A percentile compares a stretch with the other conserved stretches of the same genome.
phyloP scores from a whole-genome alignment of 2,797 vertebrate genomes.

The Morus bassanus region DNA sequence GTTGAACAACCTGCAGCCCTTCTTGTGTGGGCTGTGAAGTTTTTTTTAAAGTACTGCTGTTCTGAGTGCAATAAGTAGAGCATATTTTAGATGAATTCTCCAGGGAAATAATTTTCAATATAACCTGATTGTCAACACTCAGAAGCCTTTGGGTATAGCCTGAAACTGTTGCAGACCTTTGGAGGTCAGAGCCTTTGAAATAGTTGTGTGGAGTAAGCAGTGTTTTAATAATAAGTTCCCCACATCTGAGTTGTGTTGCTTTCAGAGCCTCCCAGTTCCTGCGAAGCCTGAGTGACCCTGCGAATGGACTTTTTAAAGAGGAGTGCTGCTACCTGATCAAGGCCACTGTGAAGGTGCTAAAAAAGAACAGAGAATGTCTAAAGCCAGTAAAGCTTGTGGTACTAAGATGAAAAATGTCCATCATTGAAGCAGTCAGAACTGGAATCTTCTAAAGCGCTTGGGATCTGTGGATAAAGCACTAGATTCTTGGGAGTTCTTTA shows the following conservation, averaged over 20 bases:
- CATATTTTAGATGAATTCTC: neutral
- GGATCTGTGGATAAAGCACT: neutral
- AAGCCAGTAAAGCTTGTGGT: neutral
- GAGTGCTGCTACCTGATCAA: neutral
- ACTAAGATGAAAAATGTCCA: neutral
- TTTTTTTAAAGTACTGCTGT: neutral
- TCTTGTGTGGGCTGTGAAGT: neutral
- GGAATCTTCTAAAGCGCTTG: neutral
- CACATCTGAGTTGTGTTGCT: neutral
- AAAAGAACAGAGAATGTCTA: neutral
- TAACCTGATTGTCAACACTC: neutral
- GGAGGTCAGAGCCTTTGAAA: neutral
- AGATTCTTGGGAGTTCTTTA: neutral
- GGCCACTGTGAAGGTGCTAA: neutral
- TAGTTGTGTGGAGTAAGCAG: neutral
- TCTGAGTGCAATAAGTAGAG: conserved; percentile 7
- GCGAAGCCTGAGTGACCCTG: neutral
- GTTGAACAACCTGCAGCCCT: neutral
- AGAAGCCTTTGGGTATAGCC: neutral
- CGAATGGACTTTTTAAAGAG: neutral
- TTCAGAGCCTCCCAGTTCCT: neutral
- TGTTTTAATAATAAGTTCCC: neutral
- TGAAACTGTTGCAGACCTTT: neutral
- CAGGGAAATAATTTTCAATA: neutral
- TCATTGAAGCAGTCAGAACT: neutral